Conservation (phyloP, 2,888 invertebrate species). For the Melinaea menophilus region DNA sequence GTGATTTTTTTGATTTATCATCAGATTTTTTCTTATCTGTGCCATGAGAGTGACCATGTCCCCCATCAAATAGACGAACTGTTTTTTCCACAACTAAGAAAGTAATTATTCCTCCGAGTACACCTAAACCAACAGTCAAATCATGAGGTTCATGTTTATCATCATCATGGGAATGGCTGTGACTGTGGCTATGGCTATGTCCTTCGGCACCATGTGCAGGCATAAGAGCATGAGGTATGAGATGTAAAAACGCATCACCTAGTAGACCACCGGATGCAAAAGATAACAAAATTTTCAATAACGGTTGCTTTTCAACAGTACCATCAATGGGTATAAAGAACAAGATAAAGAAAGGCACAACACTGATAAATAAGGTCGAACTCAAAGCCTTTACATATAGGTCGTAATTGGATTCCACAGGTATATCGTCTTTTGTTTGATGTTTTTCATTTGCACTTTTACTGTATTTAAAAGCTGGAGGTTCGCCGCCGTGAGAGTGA, state of each 20-base stretch:
- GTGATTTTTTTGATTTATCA: conserved; percentile 59
- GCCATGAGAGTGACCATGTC: conserved; percentile 86
- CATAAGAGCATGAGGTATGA: conserved; percentile 95
- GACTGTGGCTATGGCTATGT: conserved; percentile 65
- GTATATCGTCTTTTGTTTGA: conserved; percentile 68
- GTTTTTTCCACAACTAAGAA: conserved; percentile 96
- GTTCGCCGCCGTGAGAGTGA: conserved; percentile 75
- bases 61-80: conserved; percentile 91
- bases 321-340: conserved; percentile 96
- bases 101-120: conserved; percentile 93
- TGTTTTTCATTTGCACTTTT: conserved; percentile 76
- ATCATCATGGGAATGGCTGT: conserved; percentile 74
- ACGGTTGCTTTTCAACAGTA: conserved; percentile 87
- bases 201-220: conserved; percentile 61
- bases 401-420: conserved; percentile 54
- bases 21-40: conserved; percentile 63
- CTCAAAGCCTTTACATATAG: conserved; percentile 90
- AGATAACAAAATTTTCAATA: conserved; percentile 92
- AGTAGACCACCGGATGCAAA: conserved; percentile 97
- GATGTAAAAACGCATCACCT: conserved; percentile 98
- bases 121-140: conserved; percentile 95
- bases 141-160: conserved; percentile 81
- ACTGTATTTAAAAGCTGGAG: conserved; percentile 91
- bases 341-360: conserved; percentile 95
- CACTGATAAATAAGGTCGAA: conserved; percentile 95